Evolutionary conservation across 2,113 vertebrate genomes (phyloP), one percentile per base, ranked within the genome.

Genomic region (Progne subis): DNA sequence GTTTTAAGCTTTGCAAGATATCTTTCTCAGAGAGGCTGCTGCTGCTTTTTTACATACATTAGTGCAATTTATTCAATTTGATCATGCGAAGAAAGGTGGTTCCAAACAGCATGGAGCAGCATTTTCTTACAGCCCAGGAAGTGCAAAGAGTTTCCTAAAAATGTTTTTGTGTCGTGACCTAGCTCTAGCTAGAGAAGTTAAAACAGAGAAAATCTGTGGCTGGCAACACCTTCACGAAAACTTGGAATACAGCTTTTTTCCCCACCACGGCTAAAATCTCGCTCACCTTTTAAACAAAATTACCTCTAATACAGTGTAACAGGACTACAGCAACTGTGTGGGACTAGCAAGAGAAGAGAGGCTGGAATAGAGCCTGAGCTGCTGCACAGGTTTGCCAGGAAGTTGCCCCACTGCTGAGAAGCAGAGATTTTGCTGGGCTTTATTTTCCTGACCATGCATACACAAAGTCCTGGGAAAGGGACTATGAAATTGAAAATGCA

Each of bases 181-280:
- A 25, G 12, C n/a, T 84, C 9, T 52, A n/a, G 37, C 24, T 67
- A 19, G 31, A 60, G 41, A 77, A 26, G 64, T 56, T 55, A 46
- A 60, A 89, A 25, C 11, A n/a, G 16, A 29, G 24, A 16, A 47
- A 41, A n/a, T 7, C n/a, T 50, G 49, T 24, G 31, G 12, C 31
- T 79, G 14, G 26, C 16, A n/a, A 43, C 13, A 61, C 17, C 41
- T 47, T 37, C 15, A 43, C 12, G 46, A 56, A 47, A 89, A 67
- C 4, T 29, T 79, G 18, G 12, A 41, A 67, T 61, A 19, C 13
- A 56, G 18, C 2, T 19, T 29, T 5, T 14, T 10, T 1, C 1
- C 3, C 3, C 8, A 2, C 2, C 9, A 19, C 32, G 16, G 13
- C 19, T 37, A 6, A 39, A 79, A 67, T 0, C 4, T 18, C 0